A percentile compares a stretch with the other conserved stretches of the same genome.
Evolutionary conservation across 2,888 invertebrate species (phyloP).

Genomic region (Drosophila affinis): DNA sequence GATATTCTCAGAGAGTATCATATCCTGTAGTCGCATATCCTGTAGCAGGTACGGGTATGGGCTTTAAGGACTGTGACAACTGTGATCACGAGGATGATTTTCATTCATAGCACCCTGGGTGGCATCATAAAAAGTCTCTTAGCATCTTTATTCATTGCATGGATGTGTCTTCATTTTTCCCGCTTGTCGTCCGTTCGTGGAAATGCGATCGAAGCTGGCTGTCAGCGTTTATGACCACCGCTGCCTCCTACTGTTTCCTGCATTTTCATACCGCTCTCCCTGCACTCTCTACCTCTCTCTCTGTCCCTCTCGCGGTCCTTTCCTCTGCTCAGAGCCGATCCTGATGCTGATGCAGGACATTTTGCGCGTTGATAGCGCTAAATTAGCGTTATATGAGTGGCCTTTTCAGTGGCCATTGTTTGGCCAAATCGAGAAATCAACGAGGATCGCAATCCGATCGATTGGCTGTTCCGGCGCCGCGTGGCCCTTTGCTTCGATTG

Average conservation of each 20-base stretch:
- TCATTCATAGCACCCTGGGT: conserved; percentile 78
- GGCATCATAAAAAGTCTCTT: conserved; percentile 80
- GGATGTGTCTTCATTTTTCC: conserved; percentile 38
- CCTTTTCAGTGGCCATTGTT: conserved; percentile 67
- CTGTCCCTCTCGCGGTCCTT: conserved; percentile 1
- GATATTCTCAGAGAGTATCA: neutral
- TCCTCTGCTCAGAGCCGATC: neutral
- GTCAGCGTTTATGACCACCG: conserved; percentile 54
- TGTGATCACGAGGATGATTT: conserved; percentile 41
- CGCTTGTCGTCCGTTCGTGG: conserved; percentile 53
- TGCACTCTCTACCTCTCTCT: neutral
- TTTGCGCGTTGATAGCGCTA: conserved; percentile 64
- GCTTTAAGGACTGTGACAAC: neutral
- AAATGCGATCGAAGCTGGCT: conserved; percentile 39
- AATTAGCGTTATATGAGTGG: conserved; percentile 75
- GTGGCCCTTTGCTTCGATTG: neutral
- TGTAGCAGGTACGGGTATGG: conserved; percentile 39
- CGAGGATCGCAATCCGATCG: conserved; percentile 34
- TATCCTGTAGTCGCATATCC: conserved; percentile 21
- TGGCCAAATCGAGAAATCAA: conserved; percentile 64
- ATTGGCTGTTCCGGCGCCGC: conserved; percentile 6
- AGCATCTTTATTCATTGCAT: conserved; percentile 73
- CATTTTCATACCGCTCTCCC: neutral
- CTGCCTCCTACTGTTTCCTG: conserved; percentile 68
- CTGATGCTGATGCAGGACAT: conserved; percentile 42